Conservation (phyloP, 2,797 vertebrate genomes). For the Helicolenus hilgendorfi region DNA sequence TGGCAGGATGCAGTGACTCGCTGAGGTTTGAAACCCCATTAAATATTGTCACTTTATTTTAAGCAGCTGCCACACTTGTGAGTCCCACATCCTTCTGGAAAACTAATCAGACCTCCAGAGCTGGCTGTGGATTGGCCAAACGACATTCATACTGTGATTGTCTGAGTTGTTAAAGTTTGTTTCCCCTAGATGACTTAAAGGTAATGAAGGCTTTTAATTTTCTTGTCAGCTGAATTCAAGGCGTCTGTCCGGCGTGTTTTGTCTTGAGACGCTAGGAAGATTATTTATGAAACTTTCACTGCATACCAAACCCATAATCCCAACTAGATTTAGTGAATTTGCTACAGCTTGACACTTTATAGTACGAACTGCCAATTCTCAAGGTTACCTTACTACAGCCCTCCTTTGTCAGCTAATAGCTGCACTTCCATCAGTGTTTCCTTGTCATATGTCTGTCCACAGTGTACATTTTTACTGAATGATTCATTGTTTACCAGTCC, state of each 20-base stretch:
- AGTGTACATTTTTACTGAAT: neutral
- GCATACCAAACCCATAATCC: slow-evolving; percentile 75
- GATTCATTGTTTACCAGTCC: neutral
- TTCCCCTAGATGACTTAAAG: slow-evolving; percentile 71
- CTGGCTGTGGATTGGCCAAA: slow-evolving; percentile 58
- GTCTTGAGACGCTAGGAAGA: slow-evolving; percentile 80
- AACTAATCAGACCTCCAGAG: slow-evolving; percentile 76
- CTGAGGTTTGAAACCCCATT: slow-evolving; percentile 88
- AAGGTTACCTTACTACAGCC: slow-evolving; percentile 14
- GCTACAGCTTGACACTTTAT: slow-evolving; percentile 51
- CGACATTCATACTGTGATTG: slow-evolving; percentile 63
- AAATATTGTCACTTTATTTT: slow-evolving; percentile 91
- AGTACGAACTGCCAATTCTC: slow-evolving; percentile 33
- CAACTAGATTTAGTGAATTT: slow-evolving; percentile 70
- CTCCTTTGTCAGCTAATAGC: neutral
- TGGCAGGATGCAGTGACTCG: slow-evolving; percentile 87
- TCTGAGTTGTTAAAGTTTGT: slow-evolving; percentile 81
- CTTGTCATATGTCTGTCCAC: neutral
- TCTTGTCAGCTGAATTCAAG: slow-evolving; percentile 77
- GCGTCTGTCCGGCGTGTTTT: slow-evolving; percentile 83
- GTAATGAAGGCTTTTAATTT: slow-evolving; percentile 87
- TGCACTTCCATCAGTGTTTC: neutral
- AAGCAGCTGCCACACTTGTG: slow-evolving; percentile 86
- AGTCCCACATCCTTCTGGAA: slow-evolving; percentile 88
- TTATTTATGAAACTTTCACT: slow-evolving; percentile 82